Percentiles rank a stretch among this genome's conserved stretches.
Evolutionary conservation across 2,888 invertebrate species (phyloP).

Genomic region (Aleiodes testaceus): DNA sequence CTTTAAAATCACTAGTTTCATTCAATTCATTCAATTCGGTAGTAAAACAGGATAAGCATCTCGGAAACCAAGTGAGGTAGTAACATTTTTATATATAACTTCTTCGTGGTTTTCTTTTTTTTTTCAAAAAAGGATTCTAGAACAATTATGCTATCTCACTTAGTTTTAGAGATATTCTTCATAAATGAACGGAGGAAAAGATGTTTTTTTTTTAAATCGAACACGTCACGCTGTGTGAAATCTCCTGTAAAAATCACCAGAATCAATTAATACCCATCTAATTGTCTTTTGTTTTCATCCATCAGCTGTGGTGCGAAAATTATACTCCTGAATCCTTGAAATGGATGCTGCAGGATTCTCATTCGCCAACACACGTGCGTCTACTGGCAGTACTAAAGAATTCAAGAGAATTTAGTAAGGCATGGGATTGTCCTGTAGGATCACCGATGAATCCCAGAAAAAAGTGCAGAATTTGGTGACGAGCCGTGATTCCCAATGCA

Average conservation of each 20-base stretch:
- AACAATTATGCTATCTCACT: too few relatives aligned
- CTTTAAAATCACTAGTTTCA: too few relatives aligned
- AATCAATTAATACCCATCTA: background rate
- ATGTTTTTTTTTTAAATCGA: too few relatives aligned
- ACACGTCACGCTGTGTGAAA: too few relatives aligned
- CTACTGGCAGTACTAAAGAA: constrained; percentile 83
- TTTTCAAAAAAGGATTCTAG: too few relatives aligned
- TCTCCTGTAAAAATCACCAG: background rate
- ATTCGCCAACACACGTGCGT: constrained; percentile 82
- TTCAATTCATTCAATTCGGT: too few relatives aligned
- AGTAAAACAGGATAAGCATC: too few relatives aligned
- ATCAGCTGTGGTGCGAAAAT: constrained; percentile 89
- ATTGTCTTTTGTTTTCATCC: constrained; percentile 47
- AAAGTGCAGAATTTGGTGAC: constrained; percentile 73
- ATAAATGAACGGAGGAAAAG: too few relatives aligned
- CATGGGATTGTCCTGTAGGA: constrained; percentile 74
- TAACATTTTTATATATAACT: too few relatives aligned
- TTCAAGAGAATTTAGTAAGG: constrained; percentile 81
- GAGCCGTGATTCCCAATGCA: background rate
- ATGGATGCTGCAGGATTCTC: constrained; percentile 81
- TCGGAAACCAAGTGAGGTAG: too few relatives aligned
- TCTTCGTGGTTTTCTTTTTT: too few relatives aligned
- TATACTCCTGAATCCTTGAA: constrained; percentile 78
- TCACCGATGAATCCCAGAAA: constrained; percentile 76
- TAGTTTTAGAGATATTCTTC: too few relatives aligned